A percentile compares a stretch with the other conserved stretches of the same genome.
Evolutionary conservation across 2,113 vertebrate species (phyloP).

Genomic region (Heliornis fulica): DNA sequence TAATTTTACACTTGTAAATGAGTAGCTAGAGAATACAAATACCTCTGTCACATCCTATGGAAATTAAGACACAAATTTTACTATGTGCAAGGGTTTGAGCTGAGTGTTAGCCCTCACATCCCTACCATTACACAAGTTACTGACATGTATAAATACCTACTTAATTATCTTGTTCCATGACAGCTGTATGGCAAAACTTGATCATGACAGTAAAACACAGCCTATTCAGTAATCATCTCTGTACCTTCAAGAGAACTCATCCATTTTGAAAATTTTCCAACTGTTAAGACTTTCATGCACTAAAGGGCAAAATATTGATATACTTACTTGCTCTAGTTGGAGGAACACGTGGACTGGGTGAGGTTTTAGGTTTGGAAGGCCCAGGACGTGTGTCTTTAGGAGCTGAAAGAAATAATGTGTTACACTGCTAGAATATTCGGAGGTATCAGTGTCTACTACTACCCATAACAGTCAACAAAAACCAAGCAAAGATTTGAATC

Average conservation of each 20-base stretch:
- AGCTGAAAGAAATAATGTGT: conserved; percentile 63
- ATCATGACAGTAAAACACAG: not conserved
- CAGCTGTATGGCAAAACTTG: not conserved
- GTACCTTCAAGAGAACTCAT: not conserved
- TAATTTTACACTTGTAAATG: not conserved
- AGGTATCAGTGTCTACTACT: not conserved
- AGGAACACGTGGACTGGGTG: conserved; percentile 43
- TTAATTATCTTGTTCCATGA: not conserved
- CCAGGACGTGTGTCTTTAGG: not conserved
- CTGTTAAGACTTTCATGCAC: not conserved
- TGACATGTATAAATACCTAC: not conserved
- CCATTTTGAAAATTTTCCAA: not conserved
- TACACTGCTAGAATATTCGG: not conserved
- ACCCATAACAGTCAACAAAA: not conserved
- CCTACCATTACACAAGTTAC: not conserved
- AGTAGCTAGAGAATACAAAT: not conserved
- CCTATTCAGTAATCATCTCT: not conserved
- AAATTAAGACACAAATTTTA: not conserved
- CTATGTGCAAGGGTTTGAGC: not conserved
- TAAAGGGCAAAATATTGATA: not conserved
- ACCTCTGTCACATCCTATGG: not conserved
- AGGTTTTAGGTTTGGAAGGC: conserved; percentile 51
- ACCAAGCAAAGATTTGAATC: not conserved
- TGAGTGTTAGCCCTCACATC: not conserved
- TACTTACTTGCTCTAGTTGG: conserved; percentile 70